A percentile compares a stretch with the other conserved stretches of the same genome.
Conservation (phyloP, 1,140 invertebrate genomes). For the Scaptomyza montana region DNA sequence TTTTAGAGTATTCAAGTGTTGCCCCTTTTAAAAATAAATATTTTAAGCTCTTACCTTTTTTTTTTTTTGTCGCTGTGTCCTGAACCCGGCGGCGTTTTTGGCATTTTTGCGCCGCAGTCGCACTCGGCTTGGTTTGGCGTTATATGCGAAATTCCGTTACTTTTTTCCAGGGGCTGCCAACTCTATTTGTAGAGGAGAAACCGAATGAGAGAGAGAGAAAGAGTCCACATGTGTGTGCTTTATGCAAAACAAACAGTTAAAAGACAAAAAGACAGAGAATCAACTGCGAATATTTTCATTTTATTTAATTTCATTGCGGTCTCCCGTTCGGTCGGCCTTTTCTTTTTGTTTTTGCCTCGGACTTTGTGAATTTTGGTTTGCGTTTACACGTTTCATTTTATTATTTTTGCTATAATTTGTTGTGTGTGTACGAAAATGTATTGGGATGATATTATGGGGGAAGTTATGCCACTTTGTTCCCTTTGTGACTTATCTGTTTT, state of each 20-base stretch:
- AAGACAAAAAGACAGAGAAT: background rate
- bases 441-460: too few relatives aligned
- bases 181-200: background rate
- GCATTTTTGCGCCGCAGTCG: constrained; percentile 52
- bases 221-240: background rate
- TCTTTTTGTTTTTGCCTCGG: constrained; percentile 45
- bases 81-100: constrained; percentile 53
- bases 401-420: constrained; percentile 49
- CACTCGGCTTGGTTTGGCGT: background rate
- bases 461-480: constrained; percentile 4
- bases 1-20: constrained; percentile 17
- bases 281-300: constrained; percentile 21
- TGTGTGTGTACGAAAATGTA: too few relatives aligned
- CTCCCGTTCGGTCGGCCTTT: constrained; percentile 51
- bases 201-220: background rate
- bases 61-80: constrained; percentile 24
- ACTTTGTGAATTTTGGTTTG: constrained; percentile 69
- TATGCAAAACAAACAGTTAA: constrained; percentile 3
- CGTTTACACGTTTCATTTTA: constrained; percentile 63
- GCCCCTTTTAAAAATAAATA: background rate
- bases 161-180: constrained; percentile 40
- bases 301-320: constrained; percentile 74
- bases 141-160: constrained; percentile 53
- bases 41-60: constrained; percentile 8
- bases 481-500: constrained; percentile 7